phyloP scores from a whole-genome alignment of 2,797 vertebrate genomes.

The Aldrovandia affinis region DNA sequence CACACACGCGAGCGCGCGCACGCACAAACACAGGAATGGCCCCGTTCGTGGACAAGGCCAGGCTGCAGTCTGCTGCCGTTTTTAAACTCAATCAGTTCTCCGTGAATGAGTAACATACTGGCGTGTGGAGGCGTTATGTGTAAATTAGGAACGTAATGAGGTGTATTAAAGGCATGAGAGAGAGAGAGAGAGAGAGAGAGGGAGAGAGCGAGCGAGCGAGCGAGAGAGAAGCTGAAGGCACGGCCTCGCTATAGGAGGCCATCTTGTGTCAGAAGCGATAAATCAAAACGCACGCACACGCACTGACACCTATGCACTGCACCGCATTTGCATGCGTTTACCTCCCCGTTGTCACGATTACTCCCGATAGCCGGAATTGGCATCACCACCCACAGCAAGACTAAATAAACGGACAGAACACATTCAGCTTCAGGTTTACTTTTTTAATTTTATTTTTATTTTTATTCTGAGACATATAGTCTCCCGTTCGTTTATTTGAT shows the following conservation, averaged over 20 bases:
- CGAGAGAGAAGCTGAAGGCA: slow-evolving; percentile 61
- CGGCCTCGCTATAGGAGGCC: neutral
- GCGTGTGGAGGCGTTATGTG: slow-evolving; percentile 82
- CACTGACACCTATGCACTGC: neutral
- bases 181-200: too few species aligned
- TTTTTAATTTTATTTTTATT: too few species aligned
- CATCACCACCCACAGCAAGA: neutral
- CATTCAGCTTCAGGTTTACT: neutral
- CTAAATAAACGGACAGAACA: neutral
- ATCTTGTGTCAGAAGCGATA: slow-evolving; percentile 1
- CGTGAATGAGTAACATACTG: slow-evolving; percentile 83
- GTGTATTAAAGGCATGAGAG: slow-evolving; percentile 83
- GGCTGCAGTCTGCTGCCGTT: slow-evolving; percentile 34
- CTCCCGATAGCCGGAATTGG: too few species aligned
- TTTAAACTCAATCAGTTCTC: slow-evolving; percentile 70
- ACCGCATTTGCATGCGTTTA: neutral
- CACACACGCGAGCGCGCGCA: neutral
- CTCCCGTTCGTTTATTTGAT: neutral
- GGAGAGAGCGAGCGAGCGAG: too few species aligned
- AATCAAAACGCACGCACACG: neutral
- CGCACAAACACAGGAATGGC: neutral
- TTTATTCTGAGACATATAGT: neutral
- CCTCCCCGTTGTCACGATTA: neutral
- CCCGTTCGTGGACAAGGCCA: neutral
- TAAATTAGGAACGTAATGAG: slow-evolving; percentile 87